Evolutionary conservation across 2,888 invertebrate genomes (phyloP).

Genomic region (Hyppa rectilinea): DNA sequence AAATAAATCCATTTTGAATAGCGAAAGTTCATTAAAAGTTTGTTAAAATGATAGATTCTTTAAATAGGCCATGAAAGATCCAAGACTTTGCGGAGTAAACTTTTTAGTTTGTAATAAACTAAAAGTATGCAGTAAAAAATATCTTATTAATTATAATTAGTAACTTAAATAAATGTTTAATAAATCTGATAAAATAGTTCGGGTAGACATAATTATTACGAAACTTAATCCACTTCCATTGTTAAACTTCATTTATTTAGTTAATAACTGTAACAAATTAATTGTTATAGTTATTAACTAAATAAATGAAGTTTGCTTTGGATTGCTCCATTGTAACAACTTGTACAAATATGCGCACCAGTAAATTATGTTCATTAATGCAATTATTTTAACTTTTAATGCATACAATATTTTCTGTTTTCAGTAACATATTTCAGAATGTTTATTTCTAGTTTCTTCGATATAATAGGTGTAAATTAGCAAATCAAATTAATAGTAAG

Average conservation of each 20-base stretch:
- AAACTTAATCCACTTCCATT: conserved; percentile 33
- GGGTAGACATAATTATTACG: conserved; percentile 14
- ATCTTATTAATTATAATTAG: neutral
- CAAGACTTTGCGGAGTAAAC: neutral
- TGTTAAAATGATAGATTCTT: conserved; percentile 11
- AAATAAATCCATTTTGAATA: conserved; percentile 4
- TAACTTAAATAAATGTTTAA: conserved; percentile 10
- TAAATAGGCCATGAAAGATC: conserved; percentile 13
- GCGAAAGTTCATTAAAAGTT: conserved; percentile 34
- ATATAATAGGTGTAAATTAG: conserved; percentile 3
- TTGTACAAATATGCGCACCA: conserved; percentile 4
- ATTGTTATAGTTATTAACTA: no score
- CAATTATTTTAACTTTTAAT: conserved; percentile 16
- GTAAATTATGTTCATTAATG: neutral
- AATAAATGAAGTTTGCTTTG: conserved; percentile 35
- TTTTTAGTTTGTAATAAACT: conserved; percentile 6
- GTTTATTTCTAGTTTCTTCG: neutral
- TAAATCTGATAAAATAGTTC: conserved; percentile 26
- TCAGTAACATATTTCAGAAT: neutral
- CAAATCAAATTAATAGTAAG: conserved; percentile 12
- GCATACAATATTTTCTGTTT: neutral
- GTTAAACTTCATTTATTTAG: conserved; percentile 22
- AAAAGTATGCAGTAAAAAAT: conserved; percentile 3
- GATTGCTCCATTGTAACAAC: conserved; percentile 22
- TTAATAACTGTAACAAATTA: conserved; percentile 27